Evolutionary conservation across 2,888 invertebrate genomes (phyloP).

Genomic region (Theretra japonica): DNA sequence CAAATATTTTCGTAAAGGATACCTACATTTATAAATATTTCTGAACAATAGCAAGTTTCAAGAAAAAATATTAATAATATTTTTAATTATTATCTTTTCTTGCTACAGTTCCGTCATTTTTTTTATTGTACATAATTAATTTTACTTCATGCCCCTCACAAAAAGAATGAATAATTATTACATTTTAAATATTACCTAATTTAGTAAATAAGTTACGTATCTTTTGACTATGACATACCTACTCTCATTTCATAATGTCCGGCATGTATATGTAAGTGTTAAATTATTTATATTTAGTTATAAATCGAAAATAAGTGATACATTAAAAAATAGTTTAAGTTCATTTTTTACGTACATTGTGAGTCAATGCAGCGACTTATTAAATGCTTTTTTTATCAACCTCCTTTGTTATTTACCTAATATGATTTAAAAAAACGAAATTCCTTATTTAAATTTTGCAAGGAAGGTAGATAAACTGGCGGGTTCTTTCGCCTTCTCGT

Average conservation of each 20-base stretch:
- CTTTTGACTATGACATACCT: not conserved
- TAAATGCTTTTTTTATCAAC: slow-evolving; percentile 31
- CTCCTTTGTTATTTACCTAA: slow-evolving; percentile 4
- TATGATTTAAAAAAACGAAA: not conserved
- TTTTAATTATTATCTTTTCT: no score
- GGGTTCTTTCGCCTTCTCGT: no score
- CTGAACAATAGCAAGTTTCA: no score
- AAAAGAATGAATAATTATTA: not conserved
- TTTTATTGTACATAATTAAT: not conserved
- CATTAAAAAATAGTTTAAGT: slow-evolving; percentile 31
- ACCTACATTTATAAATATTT: no score
- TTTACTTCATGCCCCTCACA: not conserved
- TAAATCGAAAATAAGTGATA: slow-evolving; percentile 15
- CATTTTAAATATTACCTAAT: not conserved
- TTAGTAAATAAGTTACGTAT: not conserved
- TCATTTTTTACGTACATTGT: slow-evolving; percentile 19
- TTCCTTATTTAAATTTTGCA: no score
- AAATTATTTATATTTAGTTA: slow-evolving; percentile 54
- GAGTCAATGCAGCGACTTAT: slow-evolving; percentile 27
- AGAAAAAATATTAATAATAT: no score
- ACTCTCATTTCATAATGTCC: slow-evolving; percentile 21
- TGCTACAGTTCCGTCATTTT: no score
- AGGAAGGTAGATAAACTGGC: no score
- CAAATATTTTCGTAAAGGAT: not conserved
- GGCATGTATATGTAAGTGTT: slow-evolving; percentile 50